Conservation (phyloP, 2,113 vertebrate genomes). For the Plecotus auritus region DNA sequence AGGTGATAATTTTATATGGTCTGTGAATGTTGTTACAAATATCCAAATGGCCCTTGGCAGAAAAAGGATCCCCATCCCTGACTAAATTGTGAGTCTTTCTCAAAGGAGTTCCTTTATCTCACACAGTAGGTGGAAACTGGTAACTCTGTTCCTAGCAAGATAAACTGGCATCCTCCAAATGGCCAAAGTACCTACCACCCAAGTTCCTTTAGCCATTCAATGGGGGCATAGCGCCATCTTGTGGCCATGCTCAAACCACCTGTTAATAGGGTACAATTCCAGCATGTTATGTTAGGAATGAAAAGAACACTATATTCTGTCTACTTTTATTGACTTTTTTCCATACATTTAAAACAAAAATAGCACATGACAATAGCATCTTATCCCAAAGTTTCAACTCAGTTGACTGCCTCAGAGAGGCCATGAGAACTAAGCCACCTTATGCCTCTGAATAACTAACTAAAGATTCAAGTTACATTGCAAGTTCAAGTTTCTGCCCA, state of each 20-base stretch:
- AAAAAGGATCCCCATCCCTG: no score
- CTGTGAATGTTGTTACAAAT: no score
- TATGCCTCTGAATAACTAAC: not conserved
- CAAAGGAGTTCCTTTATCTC: not conserved
- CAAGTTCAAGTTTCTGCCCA: slow-evolving; percentile 21
- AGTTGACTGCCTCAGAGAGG: not conserved
- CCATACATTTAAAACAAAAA: slow-evolving; percentile 25
- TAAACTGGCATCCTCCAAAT: not conserved
- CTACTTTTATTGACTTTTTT: slow-evolving; percentile 57
- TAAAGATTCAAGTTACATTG: not conserved
- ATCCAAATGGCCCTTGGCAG: no score
- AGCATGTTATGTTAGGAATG: not conserved
- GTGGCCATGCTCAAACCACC: slow-evolving; percentile 18
- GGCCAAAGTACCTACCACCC: rapidly evolving
- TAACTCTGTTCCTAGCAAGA: not conserved
- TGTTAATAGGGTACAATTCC: rapidly evolving
- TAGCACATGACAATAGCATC: not conserved
- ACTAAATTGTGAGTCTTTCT: not conserved
- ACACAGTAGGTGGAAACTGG: not conserved
- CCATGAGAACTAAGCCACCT: not conserved
- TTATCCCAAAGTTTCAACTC: not conserved
- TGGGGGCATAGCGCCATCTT: slow-evolving; percentile 12
- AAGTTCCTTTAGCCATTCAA: rapidly evolving
- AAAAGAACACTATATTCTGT: not conserved
- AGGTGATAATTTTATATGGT: no score